Evolutionary conservation across 2,888 invertebrate genomes (phyloP).

Genomic region (Operophtera brumata): DNA sequence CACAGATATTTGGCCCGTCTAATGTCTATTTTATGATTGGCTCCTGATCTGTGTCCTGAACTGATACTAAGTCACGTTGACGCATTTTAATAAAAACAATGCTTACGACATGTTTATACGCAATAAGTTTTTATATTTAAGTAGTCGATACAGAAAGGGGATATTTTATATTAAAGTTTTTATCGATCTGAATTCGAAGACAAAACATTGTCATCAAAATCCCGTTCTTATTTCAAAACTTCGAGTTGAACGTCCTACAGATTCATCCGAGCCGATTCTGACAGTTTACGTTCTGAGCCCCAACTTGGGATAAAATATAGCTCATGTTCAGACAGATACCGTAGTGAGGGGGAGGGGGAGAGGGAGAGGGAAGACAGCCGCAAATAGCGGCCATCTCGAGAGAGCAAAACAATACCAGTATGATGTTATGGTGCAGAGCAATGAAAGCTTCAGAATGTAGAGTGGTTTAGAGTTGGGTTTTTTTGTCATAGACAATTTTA

Average conservation of each 20-base stretch:
- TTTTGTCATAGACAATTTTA: slow-evolving; percentile 4
- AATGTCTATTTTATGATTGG: too few species aligned
- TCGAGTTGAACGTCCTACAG: slow-evolving; percentile 74
- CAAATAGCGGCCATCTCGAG: slow-evolving; percentile 75
- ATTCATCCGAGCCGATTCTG: slow-evolving; percentile 69
- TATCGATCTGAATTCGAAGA: slow-evolving; percentile 13
- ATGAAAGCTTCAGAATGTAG: slow-evolving; percentile 37
- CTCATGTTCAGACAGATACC: slow-evolving; percentile 74
- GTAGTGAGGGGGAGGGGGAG: slow-evolving; percentile 51
- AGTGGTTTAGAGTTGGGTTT: slow-evolving; percentile 18
- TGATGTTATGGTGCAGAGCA: slow-evolving; percentile 70
- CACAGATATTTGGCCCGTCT: too few species aligned
- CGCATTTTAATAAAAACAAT: too few species aligned
- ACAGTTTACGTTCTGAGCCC: slow-evolving; percentile 74
- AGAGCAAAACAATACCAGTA: slow-evolving; percentile 77
- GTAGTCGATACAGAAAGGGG: slow-evolving; percentile 2
- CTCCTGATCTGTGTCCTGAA: too few species aligned
- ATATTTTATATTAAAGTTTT: slow-evolving; percentile 14
- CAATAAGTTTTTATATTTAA: slow-evolving; percentile 5
- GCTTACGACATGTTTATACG: too few species aligned
- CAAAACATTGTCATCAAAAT: slow-evolving; percentile 34
- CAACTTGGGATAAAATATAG: slow-evolving; percentile 78
- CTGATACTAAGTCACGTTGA: too few species aligned
- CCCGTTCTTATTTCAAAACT: slow-evolving; percentile 50
- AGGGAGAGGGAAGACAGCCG: slow-evolving; percentile 59